These are phyloP conservation scores for Lichenostomus cassidix DNA, from an alignment of 2,113 vertebrate genomes.

Conservation along the genomic window DNA sequence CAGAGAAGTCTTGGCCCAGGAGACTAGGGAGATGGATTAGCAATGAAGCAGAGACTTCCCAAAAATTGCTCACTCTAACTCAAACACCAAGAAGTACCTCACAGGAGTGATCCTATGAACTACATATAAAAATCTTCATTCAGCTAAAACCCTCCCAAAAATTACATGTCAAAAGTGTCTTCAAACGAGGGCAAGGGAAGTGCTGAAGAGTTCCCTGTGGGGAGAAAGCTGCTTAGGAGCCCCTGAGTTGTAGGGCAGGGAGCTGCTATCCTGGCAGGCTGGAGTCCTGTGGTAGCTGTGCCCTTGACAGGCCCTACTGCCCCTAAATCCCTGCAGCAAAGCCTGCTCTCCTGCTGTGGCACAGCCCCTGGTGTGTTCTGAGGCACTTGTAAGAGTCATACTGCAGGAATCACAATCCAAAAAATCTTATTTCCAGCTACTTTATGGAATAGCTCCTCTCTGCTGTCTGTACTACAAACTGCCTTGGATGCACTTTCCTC, in stretches of 20 bases:
- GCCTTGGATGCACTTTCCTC: not conserved
- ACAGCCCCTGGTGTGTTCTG: not conserved
- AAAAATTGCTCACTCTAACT: not conserved
- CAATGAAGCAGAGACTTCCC: not conserved
- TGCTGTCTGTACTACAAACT: not conserved
- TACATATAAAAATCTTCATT: not conserved
- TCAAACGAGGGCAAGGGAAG: too few species aligned
- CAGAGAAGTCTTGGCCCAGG: not conserved
- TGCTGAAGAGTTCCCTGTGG: not conserved
- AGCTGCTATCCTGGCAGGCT: not conserved
- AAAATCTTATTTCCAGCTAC: not conserved
- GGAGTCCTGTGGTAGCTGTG: rapidly evolving
- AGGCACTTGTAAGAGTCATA: not conserved
- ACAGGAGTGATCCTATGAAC: not conserved
- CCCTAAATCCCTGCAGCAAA: not conserved
- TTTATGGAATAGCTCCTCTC: not conserved
- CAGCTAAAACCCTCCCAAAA: not conserved
- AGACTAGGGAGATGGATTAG: not conserved
- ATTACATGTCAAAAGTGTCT: not conserved
- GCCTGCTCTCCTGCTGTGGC: not conserved
- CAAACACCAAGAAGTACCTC: not conserved
- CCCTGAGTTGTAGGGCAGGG: too few species aligned
- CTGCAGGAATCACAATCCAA: not conserved
- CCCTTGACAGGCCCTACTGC: not conserved
- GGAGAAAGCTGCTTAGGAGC: not conserved